A percentile compares a stretch with the other conserved stretches of the same genome.
Conservation (phyloP, 2,113 vertebrate genomes). For the Ophiodon elongatus region DNA sequence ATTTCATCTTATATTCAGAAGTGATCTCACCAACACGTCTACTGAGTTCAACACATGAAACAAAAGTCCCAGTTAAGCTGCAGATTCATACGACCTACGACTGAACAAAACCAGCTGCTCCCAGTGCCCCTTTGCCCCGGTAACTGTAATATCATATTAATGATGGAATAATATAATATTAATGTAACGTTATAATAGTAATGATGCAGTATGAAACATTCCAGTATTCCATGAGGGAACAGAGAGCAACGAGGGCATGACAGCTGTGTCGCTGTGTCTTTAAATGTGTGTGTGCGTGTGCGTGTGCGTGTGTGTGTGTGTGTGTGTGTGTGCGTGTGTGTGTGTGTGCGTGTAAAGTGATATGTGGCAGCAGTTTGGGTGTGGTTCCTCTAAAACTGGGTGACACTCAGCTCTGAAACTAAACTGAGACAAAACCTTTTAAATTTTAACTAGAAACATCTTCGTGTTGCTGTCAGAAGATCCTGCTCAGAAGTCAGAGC, state of each 20-base stretch:
- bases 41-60: not conserved
- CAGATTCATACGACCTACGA: not conserved
- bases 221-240: not conserved
- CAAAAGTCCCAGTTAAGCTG: not conserved
- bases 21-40: not conserved
- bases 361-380: conserved; percentile 42
- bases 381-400: conserved; percentile 41
- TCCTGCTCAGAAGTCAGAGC: not conserved
- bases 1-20: not conserved
- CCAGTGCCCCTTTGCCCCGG: not conserved
- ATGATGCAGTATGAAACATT: not conserved
- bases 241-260: not conserved
- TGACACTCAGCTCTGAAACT: conserved; percentile 42
- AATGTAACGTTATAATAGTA: not conserved
- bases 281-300: conserved; percentile 11
- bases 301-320: conserved; percentile 14
- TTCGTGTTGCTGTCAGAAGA: not conserved
- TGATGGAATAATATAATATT: too few relatives aligned
- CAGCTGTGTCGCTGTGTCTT: not conserved
- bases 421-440: conserved; percentile 8
- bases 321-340: conserved; percentile 16
- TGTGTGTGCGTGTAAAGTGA: conserved; percentile 20
- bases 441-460: not conserved
- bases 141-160: not conserved
- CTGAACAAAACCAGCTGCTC: not conserved